Conservation (phyloP, 2,888 invertebrate genomes). For the Abrostola triplasia region DNA sequence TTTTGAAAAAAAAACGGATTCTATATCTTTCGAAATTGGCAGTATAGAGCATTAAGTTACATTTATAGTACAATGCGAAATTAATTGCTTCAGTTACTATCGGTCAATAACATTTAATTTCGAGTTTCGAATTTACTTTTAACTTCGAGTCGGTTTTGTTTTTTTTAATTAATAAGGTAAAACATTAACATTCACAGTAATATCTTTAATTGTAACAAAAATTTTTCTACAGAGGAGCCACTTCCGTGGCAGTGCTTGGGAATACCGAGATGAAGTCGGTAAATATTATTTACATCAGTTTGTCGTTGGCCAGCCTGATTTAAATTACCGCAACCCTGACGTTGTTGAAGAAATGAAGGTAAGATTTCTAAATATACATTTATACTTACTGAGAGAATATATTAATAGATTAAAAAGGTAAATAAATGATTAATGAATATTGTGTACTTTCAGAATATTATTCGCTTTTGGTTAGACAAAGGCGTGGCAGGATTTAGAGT, state of each 20-base stretch:
- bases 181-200: background rate
- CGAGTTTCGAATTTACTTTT: too few relatives aligned
- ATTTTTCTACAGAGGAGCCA: constrained; percentile 76
- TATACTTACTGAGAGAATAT: background rate
- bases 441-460: constrained; percentile 82
- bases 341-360: constrained; percentile 89
- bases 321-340: constrained; percentile 91
- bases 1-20: background rate
- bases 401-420: background rate
- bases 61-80: background rate
- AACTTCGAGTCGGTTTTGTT: too few relatives aligned
- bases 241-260: constrained; percentile 92
- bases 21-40: too few relatives aligned
- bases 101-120: too few relatives aligned
- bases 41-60: background rate
- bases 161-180: too few relatives aligned
- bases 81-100: too few relatives aligned
- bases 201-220: background rate
- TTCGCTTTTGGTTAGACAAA: constrained; percentile 94
- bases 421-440: background rate
- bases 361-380: constrained; percentile 6
- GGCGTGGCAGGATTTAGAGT: constrained; percentile 96
- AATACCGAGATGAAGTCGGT: constrained; percentile 89
- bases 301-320: constrained; percentile 91
- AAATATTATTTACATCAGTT: constrained; percentile 93